phyloP scores from a whole-genome alignment of 2,113 vertebrate species.

The Clarias gariepinus region DNA sequence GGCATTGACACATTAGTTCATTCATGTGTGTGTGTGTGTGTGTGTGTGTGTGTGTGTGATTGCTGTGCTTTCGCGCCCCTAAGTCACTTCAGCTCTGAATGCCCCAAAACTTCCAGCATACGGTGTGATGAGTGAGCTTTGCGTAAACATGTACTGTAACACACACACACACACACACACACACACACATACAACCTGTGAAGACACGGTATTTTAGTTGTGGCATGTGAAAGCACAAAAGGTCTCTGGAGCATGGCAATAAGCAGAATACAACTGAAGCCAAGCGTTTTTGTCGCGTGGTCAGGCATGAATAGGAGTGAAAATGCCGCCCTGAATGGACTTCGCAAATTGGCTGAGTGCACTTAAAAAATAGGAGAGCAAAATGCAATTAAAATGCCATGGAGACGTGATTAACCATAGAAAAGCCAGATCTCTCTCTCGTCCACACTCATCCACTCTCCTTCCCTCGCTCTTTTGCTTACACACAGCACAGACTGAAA shows the following conservation, averaged over 20 bases:
- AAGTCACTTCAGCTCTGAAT: not conserved
- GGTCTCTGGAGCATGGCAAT: slow-evolving; percentile 57
- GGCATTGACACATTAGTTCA: slow-evolving; percentile 40
- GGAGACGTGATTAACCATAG: slow-evolving; percentile 59
- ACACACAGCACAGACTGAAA: not conserved
- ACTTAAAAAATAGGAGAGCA: slow-evolving; percentile 54
- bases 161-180: too few relatives aligned
- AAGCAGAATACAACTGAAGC: slow-evolving; percentile 21
- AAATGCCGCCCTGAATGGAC: slow-evolving; percentile 47
- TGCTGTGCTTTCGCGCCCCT: slow-evolving; percentile 16
- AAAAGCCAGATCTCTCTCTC: not conserved
- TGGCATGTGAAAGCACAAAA: slow-evolving; percentile 46
- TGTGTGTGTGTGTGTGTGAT: not conserved
- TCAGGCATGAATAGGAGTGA: slow-evolving; percentile 56
- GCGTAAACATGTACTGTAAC: not conserved
- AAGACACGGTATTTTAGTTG: slow-evolving; percentile 14
- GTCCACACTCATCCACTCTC: not conserved
- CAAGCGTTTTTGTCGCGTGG: slow-evolving; percentile 56
- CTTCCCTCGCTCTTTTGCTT: not conserved
- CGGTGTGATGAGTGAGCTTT: not conserved
- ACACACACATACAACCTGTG: slow-evolving; percentile 1
- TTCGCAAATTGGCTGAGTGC: slow-evolving; percentile 52
- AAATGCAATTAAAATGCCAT: slow-evolving; percentile 55
- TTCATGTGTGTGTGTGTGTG: slow-evolving; percentile 42
- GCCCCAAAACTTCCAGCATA: not conserved